Percentiles rank a stretch among this genome's conserved stretches.
Evolutionary conservation across 2,888 invertebrate species (phyloP).

Genomic region (Macaria notata): DNA sequence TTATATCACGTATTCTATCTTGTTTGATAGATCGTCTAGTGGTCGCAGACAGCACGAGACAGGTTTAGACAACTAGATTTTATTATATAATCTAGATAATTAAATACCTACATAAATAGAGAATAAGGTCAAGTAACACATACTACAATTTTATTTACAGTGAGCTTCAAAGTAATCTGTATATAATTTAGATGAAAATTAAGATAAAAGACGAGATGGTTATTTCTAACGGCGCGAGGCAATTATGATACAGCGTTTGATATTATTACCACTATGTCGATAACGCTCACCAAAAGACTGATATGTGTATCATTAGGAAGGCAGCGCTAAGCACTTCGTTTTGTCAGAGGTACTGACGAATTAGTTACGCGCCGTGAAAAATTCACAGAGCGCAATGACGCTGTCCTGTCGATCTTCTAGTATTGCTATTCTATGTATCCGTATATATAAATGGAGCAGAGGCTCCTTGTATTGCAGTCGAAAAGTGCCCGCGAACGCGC

Average conservation of each 20-base stretch:
- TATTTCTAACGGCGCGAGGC: neutral
- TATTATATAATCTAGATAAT: neutral
- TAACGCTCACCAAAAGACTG: neutral
- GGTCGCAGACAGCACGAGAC: neutral
- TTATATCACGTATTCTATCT: too few species aligned
- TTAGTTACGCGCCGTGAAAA: constrained; percentile 7
- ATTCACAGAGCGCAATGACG: constrained; percentile 16
- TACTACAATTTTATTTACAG: too few species aligned
- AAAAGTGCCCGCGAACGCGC: constrained; percentile 69
- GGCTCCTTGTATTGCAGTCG: constrained; percentile 67
- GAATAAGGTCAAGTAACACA: too few species aligned
- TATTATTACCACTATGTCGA: neutral
- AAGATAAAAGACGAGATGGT: too few species aligned
- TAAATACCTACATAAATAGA: neutral
- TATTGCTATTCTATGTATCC: constrained; percentile 61
- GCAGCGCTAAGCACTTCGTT: neutral
- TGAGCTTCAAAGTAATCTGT: too few species aligned
- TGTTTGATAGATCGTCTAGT: too few species aligned
- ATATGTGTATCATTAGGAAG: neutral
- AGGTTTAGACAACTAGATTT: neutral
- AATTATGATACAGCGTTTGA: neutral
- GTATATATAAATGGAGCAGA: constrained; percentile 72
- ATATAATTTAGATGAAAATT: too few species aligned
- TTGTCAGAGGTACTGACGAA: constrained; percentile 4
- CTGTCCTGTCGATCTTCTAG: constrained; percentile 52